Conservation (phyloP, 2,797 vertebrate genomes). For the Halcyon chelicuti region DNA sequence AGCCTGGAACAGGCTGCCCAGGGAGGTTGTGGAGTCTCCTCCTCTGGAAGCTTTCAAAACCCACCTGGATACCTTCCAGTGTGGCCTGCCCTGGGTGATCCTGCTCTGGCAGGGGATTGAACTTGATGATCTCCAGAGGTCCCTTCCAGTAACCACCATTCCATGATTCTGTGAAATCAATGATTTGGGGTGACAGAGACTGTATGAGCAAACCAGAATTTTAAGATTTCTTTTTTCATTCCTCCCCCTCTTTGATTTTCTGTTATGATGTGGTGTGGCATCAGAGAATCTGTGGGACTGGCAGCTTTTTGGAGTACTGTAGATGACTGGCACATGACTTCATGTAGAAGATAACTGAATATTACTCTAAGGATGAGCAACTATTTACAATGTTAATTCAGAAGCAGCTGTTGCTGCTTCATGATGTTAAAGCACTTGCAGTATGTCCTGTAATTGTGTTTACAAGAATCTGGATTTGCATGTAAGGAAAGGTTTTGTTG, state of each 20-base stretch:
- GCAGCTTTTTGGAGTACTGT: neutral
- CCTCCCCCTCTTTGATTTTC: neutral
- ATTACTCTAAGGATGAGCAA: neutral
- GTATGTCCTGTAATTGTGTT: constrained; percentile 4
- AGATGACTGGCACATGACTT: neutral
- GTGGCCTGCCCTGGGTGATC: too few relatives aligned
- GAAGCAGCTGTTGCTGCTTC: neutral
- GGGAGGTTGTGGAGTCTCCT: too few relatives aligned
- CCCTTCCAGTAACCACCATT: too few relatives aligned
- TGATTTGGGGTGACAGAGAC: neutral
- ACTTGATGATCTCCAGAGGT: too few relatives aligned
- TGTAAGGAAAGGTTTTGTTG: constrained; percentile 21
- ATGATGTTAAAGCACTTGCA: constrained; percentile 5
- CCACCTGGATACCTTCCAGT: too few relatives aligned
- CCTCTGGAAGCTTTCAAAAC: too few relatives aligned
- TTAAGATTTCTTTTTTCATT: neutral
- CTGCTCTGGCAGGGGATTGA: too few relatives aligned
- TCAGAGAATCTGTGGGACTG: neutral
- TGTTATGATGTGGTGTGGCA: neutral
- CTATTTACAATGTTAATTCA: constrained; percentile 1
- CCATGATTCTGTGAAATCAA: too few relatives aligned
- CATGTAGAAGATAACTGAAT: neutral
- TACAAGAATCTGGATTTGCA: constrained; percentile 17
- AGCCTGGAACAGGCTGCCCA: too few relatives aligned
- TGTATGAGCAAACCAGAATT: neutral